Percentiles rank a stretch among this genome's conserved stretches.
Conservation (phyloP, 64 coral and sea anemone species). For the Dendronephthya gigantea region DNA sequence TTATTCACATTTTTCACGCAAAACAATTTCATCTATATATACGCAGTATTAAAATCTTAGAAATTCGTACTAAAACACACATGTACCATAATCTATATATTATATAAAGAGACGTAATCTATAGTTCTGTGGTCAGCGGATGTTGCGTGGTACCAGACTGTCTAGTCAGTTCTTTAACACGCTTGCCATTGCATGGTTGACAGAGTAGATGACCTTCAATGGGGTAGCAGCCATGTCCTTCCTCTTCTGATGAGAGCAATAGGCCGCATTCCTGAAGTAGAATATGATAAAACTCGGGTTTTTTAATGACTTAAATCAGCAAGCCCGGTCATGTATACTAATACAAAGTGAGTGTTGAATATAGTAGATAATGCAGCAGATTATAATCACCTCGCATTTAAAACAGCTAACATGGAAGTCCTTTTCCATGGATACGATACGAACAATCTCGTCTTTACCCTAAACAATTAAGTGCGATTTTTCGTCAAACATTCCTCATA, state of each 20-base stretch:
- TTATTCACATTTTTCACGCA: too few relatives aligned
- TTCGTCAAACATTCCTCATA: neutral
- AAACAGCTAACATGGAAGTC: constrained; percentile 69
- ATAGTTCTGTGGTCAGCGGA: neutral
- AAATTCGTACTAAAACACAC: too few relatives aligned
- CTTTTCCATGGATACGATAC: constrained; percentile 73
- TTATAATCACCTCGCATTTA: constrained; percentile 52
- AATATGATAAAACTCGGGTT: neutral
- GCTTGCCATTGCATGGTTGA: constrained; percentile 41
- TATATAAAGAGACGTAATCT: neutral
- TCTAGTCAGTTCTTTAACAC: neutral
- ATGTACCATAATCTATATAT: too few relatives aligned
- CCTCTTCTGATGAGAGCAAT: constrained; percentile 35
- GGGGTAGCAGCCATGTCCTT: constrained; percentile 48
- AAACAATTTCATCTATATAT: too few relatives aligned
- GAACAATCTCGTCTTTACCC: constrained; percentile 59
- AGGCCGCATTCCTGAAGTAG: constrained; percentile 51
- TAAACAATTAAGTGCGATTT: constrained; percentile 8
- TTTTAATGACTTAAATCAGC: too few relatives aligned
- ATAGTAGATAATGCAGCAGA: neutral
- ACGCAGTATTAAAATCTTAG: too few relatives aligned
- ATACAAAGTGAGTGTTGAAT: too few relatives aligned
- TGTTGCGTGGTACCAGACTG: neutral
- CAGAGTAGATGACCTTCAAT: constrained; percentile 48
- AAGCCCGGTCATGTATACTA: too few relatives aligned